These are phyloP conservation scores for Orchestes rusci DNA, from an alignment of 2,888 invertebrate genomes.

Conservation along the genomic window DNA sequence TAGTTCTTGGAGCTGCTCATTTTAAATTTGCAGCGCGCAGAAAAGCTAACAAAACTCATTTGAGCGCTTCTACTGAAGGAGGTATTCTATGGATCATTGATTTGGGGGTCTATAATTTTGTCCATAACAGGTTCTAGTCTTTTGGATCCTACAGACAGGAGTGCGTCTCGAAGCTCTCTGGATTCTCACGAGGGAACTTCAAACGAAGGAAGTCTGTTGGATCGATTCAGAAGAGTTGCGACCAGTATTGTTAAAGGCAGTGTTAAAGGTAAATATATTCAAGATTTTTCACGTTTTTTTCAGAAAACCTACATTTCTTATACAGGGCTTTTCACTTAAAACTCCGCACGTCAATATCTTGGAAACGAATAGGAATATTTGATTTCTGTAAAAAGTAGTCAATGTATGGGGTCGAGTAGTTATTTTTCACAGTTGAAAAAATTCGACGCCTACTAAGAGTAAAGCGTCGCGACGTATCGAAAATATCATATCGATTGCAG, in stretches of 20 bases:
- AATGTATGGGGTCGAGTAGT: no score
- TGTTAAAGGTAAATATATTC: constrained; percentile 13
- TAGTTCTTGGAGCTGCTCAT: constrained; percentile 82
- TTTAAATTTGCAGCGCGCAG: constrained; percentile 73
- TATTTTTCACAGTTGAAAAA: no score
- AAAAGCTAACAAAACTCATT: constrained; percentile 47
- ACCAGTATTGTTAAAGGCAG: constrained; percentile 56
- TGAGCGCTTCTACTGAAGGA: constrained; percentile 46
- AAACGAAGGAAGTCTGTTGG: constrained; percentile 45
- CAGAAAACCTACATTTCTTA: neutral
- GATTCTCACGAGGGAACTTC: constrained; percentile 42
- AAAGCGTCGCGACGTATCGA: no score
- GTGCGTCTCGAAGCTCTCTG: constrained; percentile 41
- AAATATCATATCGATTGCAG: no score
- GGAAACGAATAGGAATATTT: no score
- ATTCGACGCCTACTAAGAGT: no score
- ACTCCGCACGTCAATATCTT: no score
- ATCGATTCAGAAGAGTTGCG: constrained; percentile 49
- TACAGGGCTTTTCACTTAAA: no score
- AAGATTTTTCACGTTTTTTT: constrained; percentile 1
- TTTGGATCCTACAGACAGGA: constrained; percentile 38
- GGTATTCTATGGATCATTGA: constrained; percentile 26
- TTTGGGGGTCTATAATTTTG: neutral
- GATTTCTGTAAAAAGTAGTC: no score
- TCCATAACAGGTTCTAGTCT: constrained; percentile 38